These are phyloP conservation scores for Venturia canescens DNA, from an alignment of 1,140 invertebrate species.

Conservation along the genomic window DNA sequence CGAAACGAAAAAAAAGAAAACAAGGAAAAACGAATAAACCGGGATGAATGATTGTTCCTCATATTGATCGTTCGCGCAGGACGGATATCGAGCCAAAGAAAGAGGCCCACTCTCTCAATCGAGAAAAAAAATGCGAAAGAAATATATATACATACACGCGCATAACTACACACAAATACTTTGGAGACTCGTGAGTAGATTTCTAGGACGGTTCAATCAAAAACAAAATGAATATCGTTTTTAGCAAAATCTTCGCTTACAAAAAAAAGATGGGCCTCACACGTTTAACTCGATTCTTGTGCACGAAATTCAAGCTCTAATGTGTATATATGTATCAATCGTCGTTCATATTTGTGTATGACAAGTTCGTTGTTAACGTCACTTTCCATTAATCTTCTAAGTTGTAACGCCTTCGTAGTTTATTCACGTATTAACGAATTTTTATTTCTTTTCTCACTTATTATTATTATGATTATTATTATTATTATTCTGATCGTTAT, in stretches of 20 bases:
- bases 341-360: slow-evolving; percentile 49
- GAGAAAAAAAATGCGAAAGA: slow-evolving; percentile 24
- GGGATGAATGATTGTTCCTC: not conserved
- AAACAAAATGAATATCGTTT: not conserved
- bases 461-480: not conserved
- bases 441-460: slow-evolving; percentile 12
- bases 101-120: not conserved
- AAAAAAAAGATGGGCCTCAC: slow-evolving; percentile 16
- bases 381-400: slow-evolving; percentile 62
- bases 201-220: not conserved
- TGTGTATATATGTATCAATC: slow-evolving; percentile 44
- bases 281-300: slow-evolving; percentile 36
- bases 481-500: not conserved
- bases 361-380: slow-evolving; percentile 40
- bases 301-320: not conserved
- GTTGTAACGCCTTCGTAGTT: slow-evolving; percentile 32
- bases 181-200: slow-evolving; percentile 13
- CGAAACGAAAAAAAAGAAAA: slow-evolving; percentile 4
- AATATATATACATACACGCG: not conserved
- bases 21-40: slow-evolving; percentile 4
- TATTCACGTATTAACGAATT: slow-evolving; percentile 17
- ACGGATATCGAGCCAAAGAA: slow-evolving; percentile 18
- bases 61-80: not conserved
- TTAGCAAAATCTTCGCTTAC: not conserved
- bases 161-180: not conserved